Percentiles rank a stretch among this genome's conserved stretches.
phyloP scores from a whole-genome alignment of 1,140 invertebrate species.

The Calycopis cecrops region DNA sequence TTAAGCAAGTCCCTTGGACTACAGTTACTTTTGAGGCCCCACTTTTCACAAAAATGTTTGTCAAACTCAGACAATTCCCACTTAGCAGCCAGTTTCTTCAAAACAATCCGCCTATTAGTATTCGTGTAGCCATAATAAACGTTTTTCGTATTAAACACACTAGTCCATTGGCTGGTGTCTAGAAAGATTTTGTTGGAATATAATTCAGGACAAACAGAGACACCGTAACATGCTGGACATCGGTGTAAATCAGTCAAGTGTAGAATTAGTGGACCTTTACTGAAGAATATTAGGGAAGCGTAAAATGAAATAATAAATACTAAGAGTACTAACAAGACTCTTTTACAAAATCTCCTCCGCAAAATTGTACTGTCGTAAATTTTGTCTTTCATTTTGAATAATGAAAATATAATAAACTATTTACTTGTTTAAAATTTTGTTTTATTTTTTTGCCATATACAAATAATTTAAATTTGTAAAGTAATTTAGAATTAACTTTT shows the following conservation, averaged over 20 bases:
- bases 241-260: conserved; percentile 49
- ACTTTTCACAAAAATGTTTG: conserved; percentile 44
- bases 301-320: conserved; percentile 48
- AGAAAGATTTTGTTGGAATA: conserved; percentile 57
- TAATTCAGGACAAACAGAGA: conserved; percentile 55
- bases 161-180: conserved; percentile 37
- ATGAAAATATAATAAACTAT: neutral
- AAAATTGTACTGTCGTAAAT: conserved; percentile 44
- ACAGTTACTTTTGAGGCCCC: conserved; percentile 41
- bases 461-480: too few relatives aligned
- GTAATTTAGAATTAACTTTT: too few relatives aligned
- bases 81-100: conserved; percentile 59
- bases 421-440: neutral
- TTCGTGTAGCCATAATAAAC: conserved; percentile 59
- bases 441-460: too few relatives aligned
- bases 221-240: conserved; percentile 60
- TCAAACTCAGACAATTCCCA: conserved; percentile 57
- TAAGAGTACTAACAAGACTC: conserved; percentile 32
- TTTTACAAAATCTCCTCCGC: conserved; percentile 49
- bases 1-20: conserved; percentile 47
- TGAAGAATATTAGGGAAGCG: conserved; percentile 47
- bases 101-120: conserved; percentile 44
- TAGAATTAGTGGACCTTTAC: conserved; percentile 50
- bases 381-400: conserved; percentile 36
- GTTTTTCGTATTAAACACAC: conserved; percentile 59